These are phyloP conservation scores for Aythya baeri DNA, from an alignment of 2,113 vertebrate genomes.

Conservation along the genomic window DNA sequence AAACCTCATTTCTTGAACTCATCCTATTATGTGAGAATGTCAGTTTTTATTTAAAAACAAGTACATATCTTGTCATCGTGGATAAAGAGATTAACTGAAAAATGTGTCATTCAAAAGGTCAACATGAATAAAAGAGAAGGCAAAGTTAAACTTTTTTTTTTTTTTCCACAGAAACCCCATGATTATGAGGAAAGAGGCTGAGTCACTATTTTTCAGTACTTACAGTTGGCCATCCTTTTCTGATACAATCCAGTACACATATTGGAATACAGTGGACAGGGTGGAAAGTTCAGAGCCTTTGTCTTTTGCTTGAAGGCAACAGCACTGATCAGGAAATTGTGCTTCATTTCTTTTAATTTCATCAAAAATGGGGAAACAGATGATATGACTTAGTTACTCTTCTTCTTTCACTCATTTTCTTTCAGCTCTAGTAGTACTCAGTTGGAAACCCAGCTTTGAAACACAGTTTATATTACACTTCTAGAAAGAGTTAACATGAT, in stretches of 20 bases:
- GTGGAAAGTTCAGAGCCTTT: background rate
- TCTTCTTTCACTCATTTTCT: background rate
- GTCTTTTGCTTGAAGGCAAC: background rate
- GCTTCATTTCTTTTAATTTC: background rate
- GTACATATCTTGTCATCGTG: background rate
- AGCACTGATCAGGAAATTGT: background rate
- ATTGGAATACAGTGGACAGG: background rate
- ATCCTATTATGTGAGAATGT: background rate
- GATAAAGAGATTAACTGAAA: background rate
- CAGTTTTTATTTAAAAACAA: slow-evolving; percentile 23
- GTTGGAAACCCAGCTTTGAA: background rate
- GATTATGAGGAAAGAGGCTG: background rate
- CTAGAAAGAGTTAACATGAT: background rate
- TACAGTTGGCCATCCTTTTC: background rate
- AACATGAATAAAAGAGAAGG: background rate
- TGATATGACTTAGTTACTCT: background rate
- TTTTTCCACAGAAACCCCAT: background rate
- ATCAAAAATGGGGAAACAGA: background rate
- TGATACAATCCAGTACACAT: background rate
- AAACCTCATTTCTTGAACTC: background rate
- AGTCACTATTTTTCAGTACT: background rate
- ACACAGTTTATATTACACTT: background rate
- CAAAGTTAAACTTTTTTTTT: background rate
- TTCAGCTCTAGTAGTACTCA: background rate
- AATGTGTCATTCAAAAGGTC: background rate